Conservation (phyloP, 2,888 invertebrate species). For the Biston betularia region DNA sequence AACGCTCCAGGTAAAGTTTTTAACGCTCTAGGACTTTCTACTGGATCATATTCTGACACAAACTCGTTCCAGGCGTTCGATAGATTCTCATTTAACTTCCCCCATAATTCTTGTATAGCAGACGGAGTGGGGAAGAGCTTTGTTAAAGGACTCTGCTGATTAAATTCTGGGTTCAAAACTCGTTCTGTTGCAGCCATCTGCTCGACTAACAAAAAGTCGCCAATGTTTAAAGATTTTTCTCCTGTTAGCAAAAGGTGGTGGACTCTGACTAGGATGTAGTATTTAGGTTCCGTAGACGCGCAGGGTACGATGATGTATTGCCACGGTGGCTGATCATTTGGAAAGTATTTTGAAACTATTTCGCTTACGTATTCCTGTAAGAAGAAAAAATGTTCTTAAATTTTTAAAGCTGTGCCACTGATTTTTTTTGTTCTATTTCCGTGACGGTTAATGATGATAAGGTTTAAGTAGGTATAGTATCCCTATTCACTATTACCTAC, state of each 20-base stretch:
- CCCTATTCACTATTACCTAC: too few species aligned
- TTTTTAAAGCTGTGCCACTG: not conserved
- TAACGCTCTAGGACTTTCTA: constrained; percentile 89
- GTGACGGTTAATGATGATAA: too few species aligned
- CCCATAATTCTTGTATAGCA: constrained; percentile 88
- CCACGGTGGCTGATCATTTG: constrained; percentile 91
- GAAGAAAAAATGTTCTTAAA: constrained; percentile 1
- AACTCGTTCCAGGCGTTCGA: constrained; percentile 94
- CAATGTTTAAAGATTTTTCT: constrained; percentile 89
- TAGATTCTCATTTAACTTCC: constrained; percentile 88
- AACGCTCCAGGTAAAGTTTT: constrained; percentile 87
- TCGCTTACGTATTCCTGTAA: constrained; percentile 92
- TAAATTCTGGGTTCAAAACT: constrained; percentile 61
- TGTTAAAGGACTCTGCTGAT: constrained; percentile 77
- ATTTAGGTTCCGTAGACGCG: constrained; percentile 82
- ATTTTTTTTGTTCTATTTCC: too few species aligned
- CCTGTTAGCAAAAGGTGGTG: constrained; percentile 92
- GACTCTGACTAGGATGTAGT: constrained; percentile 89
- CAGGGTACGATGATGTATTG: constrained; percentile 91
- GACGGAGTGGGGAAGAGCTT: constrained; percentile 87
- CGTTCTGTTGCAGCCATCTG: constrained; percentile 72
- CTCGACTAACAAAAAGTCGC: constrained; percentile 90
- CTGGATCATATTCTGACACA: constrained; percentile 91
- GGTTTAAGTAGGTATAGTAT: too few species aligned
- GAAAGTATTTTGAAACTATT: constrained; percentile 91